Evolutionary conservation across 2,797 vertebrate genomes (phyloP).

Genomic region (Leptodactylus fallax): DNA sequence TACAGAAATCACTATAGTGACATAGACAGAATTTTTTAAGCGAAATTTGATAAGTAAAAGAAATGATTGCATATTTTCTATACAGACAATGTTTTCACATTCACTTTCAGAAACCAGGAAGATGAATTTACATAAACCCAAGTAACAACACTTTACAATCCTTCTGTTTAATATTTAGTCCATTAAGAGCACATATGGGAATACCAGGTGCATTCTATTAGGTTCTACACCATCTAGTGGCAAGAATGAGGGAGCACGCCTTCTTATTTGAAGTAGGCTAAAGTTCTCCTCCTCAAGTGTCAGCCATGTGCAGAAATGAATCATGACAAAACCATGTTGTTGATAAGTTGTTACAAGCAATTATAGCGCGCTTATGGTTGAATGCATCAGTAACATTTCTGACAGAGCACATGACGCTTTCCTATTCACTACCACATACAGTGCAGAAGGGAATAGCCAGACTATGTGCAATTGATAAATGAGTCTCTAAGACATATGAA

Average conservation of each 20-base stretch:
- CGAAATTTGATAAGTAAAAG: neutral
- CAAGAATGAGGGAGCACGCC: conserved; percentile 72
- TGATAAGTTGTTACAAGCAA: conserved; percentile 72
- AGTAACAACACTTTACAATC: neutral
- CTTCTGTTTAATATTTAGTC: neutral
- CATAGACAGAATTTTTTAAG: neutral
- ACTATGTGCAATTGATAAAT: conserved; percentile 56
- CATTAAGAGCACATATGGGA: too few relatives aligned
- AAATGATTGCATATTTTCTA: neutral
- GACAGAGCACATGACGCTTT: conserved; percentile 54
- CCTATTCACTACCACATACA: conserved; percentile 56
- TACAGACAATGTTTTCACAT: neutral
- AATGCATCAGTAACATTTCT: conserved; percentile 69
- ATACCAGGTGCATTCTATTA: conserved; percentile 44
- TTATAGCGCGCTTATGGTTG: conserved; percentile 67
- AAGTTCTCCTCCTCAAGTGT: conserved; percentile 75
- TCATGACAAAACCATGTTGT: conserved; percentile 71
- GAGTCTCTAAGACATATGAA: conserved; percentile 49
- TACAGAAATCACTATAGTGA: neutral
- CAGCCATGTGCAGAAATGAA: conserved; percentile 71
- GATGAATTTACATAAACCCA: neutral
- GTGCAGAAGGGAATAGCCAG: conserved; percentile 53
- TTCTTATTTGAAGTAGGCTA: conserved; percentile 68
- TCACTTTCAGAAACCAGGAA: neutral
- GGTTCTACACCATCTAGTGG: conserved; percentile 83